phyloP scores from a whole-genome alignment of 2,797 vertebrate species.

The Eremophila alpestris region DNA sequence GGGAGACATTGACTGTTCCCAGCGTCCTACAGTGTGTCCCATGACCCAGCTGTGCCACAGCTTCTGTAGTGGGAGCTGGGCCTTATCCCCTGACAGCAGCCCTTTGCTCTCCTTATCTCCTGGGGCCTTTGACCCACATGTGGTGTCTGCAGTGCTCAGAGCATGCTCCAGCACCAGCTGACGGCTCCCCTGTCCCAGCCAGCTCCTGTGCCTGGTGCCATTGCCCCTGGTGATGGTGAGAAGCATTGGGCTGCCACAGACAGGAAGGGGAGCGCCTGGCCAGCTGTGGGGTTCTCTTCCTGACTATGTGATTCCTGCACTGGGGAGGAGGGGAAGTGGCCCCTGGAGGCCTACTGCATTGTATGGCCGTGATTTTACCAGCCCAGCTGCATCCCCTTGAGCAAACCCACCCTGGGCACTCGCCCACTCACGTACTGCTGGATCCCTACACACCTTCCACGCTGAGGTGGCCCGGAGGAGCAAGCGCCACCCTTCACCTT shows the following conservation, averaged over 20 bases:
- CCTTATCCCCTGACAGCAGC: background rate
- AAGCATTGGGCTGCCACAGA: fast-evolving
- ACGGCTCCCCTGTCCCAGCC: background rate
- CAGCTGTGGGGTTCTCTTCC: background rate
- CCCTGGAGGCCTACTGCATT: background rate
- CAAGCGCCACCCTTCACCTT: background rate
- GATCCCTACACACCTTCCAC: background rate
- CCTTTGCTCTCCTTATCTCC: background rate
- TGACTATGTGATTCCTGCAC: background rate
- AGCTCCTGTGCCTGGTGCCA: fast-evolving
- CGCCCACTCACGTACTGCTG: fast-evolving
- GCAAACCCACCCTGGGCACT: background rate
- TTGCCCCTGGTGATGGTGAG: background rate
- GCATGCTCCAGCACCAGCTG: fast-evolving
- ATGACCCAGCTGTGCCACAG: background rate
- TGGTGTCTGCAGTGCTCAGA: background rate
- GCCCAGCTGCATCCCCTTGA: background rate
- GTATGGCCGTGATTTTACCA: background rate
- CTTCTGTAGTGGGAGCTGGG: background rate
- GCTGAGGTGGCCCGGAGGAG: background rate
- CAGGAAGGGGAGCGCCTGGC: fast-evolving
- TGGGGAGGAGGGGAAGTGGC: background rate
- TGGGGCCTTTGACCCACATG: background rate
- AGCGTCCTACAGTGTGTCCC: background rate
- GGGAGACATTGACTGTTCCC: background rate